Evolutionary conservation across 2,113 vertebrate genomes (phyloP).

Genomic region (Phalacrocorax pelagicus): DNA sequence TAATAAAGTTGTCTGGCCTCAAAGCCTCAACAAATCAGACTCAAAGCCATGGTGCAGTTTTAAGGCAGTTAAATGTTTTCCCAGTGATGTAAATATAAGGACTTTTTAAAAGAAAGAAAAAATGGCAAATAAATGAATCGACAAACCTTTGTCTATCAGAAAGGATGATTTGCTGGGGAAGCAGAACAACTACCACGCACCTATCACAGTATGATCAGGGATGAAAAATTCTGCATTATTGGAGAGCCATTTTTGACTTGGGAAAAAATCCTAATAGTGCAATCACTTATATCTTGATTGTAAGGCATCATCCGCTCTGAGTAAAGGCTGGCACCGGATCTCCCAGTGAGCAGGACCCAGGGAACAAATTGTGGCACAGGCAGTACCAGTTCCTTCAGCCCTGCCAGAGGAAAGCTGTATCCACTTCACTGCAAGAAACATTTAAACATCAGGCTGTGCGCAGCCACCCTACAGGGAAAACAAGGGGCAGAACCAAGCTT

Average conservation of each 20-base stretch:
- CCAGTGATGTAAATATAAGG: neutral
- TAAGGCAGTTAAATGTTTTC: neutral
- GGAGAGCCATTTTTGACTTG: neutral
- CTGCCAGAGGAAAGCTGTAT: neutral
- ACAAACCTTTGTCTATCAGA: neutral
- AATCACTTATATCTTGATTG: constrained; percentile 3
- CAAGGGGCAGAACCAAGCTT: neutral
- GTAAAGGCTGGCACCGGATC: neutral
- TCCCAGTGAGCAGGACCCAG: neutral
- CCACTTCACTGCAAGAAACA: neutral
- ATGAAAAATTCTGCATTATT: neutral
- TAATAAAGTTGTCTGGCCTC: constrained; percentile 10
- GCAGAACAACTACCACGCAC: neutral
- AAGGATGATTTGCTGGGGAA: neutral
- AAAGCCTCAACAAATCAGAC: constrained; percentile 12
- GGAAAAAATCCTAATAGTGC: neutral
- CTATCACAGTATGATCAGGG: neutral
- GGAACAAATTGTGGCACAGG: neutral
- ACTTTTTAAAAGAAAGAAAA: neutral
- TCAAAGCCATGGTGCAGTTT: neutral
- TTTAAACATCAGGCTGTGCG: neutral
- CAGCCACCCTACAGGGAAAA: neutral
- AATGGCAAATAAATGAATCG: neutral
- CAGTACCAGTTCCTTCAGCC: neutral
- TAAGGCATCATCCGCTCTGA: neutral